A percentile compares a stretch with the other conserved stretches of the same genome.
Conservation (phyloP, 2,797 vertebrate genomes). For the Odontamblyopus rebecca region DNA sequence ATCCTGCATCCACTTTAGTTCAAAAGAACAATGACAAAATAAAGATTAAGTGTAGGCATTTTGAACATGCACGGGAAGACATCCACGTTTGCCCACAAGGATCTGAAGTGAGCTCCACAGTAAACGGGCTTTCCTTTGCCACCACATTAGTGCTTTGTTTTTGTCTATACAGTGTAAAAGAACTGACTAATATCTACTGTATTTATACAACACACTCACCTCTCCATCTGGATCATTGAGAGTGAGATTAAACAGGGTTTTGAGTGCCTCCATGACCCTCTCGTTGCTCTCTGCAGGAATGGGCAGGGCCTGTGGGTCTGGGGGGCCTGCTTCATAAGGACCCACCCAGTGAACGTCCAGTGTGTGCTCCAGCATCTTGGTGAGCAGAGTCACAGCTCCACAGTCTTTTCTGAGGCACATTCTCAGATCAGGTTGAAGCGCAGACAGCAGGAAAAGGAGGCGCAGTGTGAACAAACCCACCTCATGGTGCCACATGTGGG, state of each 20-base stretch:
- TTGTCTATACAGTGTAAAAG: no score
- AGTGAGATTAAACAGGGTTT: slow-evolving; percentile 96
- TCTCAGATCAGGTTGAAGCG: slow-evolving; percentile 87
- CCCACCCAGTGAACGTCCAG: slow-evolving; percentile 89
- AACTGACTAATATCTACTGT: no score
- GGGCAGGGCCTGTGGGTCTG: slow-evolving; percentile 76
- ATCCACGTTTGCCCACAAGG: background rate
- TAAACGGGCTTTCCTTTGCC: no score
- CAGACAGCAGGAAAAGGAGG: slow-evolving; percentile 93
- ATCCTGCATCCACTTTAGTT: slow-evolving; percentile 1
- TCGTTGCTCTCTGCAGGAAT: slow-evolving; percentile 87
- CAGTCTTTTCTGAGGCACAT: slow-evolving; percentile 82
- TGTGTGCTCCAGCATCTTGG: slow-evolving; percentile 88
- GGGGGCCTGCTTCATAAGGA: slow-evolving; percentile 82
- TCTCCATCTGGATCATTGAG: slow-evolving; percentile 84
- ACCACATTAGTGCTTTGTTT: no score
- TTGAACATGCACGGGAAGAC: background rate
- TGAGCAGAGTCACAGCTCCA: slow-evolving; percentile 85
- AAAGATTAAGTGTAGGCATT: background rate
- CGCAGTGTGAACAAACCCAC: slow-evolving; percentile 94
- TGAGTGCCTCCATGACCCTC: slow-evolving; percentile 90
- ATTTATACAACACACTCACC: slow-evolving; percentile 75
- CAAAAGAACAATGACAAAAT: slow-evolving; percentile 3
- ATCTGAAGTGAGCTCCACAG: background rate
- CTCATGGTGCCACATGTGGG: slow-evolving; percentile 79